Conservation (phyloP, 2,113 vertebrate species). For the Podarcis raffonei region DNA sequence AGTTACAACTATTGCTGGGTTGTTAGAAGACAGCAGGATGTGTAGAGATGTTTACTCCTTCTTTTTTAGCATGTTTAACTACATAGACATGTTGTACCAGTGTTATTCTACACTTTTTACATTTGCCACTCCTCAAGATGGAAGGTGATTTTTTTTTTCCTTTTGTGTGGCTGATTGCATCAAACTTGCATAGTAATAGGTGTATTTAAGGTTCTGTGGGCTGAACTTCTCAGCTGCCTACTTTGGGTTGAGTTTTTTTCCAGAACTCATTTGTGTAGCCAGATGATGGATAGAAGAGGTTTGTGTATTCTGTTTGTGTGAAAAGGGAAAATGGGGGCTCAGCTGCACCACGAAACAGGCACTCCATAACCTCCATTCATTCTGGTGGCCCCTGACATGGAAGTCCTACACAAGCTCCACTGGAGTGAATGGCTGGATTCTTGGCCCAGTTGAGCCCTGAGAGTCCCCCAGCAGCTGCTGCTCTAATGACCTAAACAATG, state of each 20-base stretch:
- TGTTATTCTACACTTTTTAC: conserved; percentile 33
- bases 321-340: neutral
- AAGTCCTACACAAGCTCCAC: neutral
- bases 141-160: neutral
- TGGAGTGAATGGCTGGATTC: neutral
- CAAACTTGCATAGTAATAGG: neutral
- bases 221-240: conserved; percentile 35
- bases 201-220: conserved; percentile 26
- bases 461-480: conserved; percentile 75
- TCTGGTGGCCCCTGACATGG: neutral
- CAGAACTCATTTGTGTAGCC: conserved; percentile 29
- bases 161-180: neutral
- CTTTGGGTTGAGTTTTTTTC: conserved; percentile 37
- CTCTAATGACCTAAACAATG: conserved; percentile 57
- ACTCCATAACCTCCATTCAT: neutral
- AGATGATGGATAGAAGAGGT: conserved; percentile 52
- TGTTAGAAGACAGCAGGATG: rapidly evolving
- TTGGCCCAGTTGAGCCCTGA: neutral
- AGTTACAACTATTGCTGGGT: neutral
- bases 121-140: neutral
- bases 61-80: neutral
- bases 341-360: neutral
- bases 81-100: rapidly evolving
- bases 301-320: conserved; percentile 27
- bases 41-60: neutral